Percentiles rank a stretch among this genome's conserved stretches.
These are phyloP conservation scores for Hirudinaria manillensis DNA, from an alignment of 2,888 invertebrate genomes.

Conservation along the genomic window DNA sequence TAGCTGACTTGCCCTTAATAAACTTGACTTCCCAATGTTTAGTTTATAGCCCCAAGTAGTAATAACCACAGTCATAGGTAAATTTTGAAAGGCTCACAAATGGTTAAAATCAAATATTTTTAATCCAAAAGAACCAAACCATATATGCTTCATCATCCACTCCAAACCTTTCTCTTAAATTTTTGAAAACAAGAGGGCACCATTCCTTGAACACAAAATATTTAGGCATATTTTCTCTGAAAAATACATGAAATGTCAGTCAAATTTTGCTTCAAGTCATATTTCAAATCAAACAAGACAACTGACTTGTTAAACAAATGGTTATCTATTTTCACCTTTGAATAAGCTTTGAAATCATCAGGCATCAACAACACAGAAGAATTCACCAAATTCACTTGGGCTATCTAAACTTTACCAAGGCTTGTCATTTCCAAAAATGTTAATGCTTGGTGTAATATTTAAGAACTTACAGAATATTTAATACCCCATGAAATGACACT, in stretches of 20 bases:
- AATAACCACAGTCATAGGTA: no score
- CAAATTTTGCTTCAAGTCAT: no score
- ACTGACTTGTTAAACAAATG: conserved; percentile 93
- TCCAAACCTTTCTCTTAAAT: conserved; percentile 91
- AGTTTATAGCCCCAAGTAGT: no score
- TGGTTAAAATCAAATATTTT: background rate
- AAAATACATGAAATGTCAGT: conserved; percentile 55
- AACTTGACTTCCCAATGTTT: no score
- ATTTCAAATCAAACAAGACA: background rate
- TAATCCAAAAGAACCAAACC: conserved; percentile 55
- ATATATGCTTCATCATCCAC: conserved; percentile 92
- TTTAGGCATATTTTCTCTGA: conserved; percentile 97
- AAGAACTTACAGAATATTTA: conserved; percentile 86
- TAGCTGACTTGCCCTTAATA: no score
- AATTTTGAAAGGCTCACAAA: no score
- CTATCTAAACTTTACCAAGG: conserved; percentile 67
- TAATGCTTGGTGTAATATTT: background rate
- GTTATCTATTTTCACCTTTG: conserved; percentile 97
- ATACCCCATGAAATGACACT: conserved; percentile 99
- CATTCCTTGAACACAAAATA: conserved; percentile 99
- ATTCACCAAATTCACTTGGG: conserved; percentile 92
- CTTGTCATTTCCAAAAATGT: background rate
- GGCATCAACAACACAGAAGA: conserved; percentile 97
- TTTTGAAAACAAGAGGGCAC: conserved; percentile 94
- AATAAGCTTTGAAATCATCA: conserved; percentile 96